Evolutionary conservation across 2,888 invertebrate species (phyloP).

Genomic region (Synanthedon vespiformis): DNA sequence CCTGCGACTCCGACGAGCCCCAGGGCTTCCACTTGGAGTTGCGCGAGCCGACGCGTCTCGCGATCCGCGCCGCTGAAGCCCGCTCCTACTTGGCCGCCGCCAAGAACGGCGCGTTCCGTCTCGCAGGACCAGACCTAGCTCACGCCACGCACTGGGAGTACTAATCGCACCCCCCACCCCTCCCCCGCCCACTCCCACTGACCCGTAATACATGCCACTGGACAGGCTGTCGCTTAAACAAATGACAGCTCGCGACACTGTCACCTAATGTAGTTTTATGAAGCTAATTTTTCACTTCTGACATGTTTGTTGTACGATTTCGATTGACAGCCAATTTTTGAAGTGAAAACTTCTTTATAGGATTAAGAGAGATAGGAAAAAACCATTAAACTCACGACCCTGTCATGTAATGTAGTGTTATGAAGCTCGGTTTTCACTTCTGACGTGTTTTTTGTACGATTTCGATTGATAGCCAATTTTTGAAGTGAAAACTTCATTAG

Average conservation of each 20-base stretch:
- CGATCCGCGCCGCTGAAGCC: slow-evolving; percentile 82
- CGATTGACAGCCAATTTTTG: no score
- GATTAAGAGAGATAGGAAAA: no score
- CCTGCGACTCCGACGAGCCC: slow-evolving; percentile 86
- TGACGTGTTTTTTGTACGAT: no score
- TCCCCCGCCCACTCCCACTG: neutral
- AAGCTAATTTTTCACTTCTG: no score
- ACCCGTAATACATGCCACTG: neutral
- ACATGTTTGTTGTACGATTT: no score
- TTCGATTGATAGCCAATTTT: no score
- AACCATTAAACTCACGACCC: no score
- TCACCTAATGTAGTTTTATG: no score
- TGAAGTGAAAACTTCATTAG: no score
- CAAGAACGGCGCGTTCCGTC: slow-evolving; percentile 91
- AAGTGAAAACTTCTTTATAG: no score
- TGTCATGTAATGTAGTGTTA: no score
- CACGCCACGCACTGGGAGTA: slow-evolving; percentile 95
- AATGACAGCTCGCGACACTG: no score
- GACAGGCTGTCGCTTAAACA: neutral
- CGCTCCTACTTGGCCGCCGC: slow-evolving; percentile 87
- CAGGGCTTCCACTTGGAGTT: slow-evolving; percentile 92
- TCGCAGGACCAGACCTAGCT: slow-evolving; percentile 82
- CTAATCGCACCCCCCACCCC: slow-evolving; percentile 54
- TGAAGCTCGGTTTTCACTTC: neutral
- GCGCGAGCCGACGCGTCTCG: slow-evolving; percentile 91